Evolutionary conservation across 2,888 invertebrate species (phyloP).

Genomic region (Aspidiotus rigidus): DNA sequence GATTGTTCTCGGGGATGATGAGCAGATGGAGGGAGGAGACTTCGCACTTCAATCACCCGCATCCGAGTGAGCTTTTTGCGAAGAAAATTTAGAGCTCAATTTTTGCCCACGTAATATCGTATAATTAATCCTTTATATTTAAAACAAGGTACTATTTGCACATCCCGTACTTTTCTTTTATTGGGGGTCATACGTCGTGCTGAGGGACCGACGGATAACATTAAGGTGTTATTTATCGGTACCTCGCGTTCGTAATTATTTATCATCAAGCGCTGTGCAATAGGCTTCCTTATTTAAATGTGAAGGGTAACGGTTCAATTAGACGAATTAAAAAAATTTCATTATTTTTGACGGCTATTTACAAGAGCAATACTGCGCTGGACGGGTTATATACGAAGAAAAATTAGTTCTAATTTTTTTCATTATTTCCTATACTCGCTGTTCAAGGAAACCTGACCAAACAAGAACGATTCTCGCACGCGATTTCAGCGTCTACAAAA

Average conservation of each 20-base stretch:
- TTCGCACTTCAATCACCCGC: too few relatives aligned
- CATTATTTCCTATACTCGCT: neutral
- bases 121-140: too few relatives aligned
- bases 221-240: too few relatives aligned
- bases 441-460: constrained; percentile 6
- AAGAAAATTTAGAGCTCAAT: neutral
- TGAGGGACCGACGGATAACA: too few relatives aligned
- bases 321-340: neutral
- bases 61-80: too few relatives aligned
- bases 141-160: too few relatives aligned
- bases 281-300: constrained; percentile 13
- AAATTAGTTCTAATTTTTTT: constrained; percentile 11
- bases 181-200: constrained; percentile 4
- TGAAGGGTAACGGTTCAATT: constrained; percentile 19
- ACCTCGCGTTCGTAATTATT: neutral
- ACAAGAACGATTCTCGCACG: neutral
- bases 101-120: neutral
- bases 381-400: neutral
- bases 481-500: too few relatives aligned
- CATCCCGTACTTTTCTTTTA: neutral
- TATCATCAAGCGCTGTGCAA: neutral
- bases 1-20: too few relatives aligned
- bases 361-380: neutral
- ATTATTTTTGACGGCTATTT: constrained; percentile 5
- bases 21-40: too few relatives aligned